A percentile compares a stretch with the other conserved stretches of the same genome.
Evolutionary conservation across 2,888 invertebrate genomes (phyloP).

Genomic region (Halictus ligatus): DNA sequence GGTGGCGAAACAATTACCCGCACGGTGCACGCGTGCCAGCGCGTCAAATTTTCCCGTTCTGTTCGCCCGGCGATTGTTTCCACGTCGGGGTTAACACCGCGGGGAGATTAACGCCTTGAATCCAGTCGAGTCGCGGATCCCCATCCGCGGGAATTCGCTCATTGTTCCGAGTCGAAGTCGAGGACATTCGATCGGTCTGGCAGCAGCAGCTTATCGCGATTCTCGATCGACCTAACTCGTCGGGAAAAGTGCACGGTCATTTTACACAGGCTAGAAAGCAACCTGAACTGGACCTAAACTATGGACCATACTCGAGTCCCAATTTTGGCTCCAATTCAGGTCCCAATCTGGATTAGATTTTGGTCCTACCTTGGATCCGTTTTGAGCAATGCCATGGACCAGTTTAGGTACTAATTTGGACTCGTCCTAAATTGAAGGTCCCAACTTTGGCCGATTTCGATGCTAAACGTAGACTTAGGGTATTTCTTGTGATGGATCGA

Average conservation of each 20-base stretch:
- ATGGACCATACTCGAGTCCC: too few relatives aligned
- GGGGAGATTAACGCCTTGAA: conserved; percentile 36
- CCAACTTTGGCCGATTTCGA: too few relatives aligned
- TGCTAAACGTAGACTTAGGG: not conserved
- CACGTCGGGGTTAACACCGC: conserved; percentile 33
- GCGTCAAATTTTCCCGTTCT: conserved; percentile 24
- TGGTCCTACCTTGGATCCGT: not conserved
- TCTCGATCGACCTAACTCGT: not conserved
- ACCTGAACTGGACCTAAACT: too few relatives aligned
- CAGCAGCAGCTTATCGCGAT: not conserved
- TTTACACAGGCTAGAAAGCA: not conserved
- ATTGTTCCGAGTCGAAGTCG: conserved; percentile 4
- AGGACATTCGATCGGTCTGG: conserved; percentile 2
- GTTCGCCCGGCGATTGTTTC: conserved; percentile 25
- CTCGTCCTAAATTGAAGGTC: not conserved
- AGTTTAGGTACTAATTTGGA: too few relatives aligned
- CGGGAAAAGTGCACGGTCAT: not conserved
- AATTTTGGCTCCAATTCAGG: not conserved
- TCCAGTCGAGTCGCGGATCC: conserved; percentile 17
- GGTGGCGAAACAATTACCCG: conserved; percentile 24
- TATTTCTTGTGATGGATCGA: not conserved
- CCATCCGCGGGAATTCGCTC: not conserved
- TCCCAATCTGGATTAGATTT: not conserved
- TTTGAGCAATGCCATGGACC: too few relatives aligned
- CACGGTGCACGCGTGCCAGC: conserved; percentile 12